phyloP scores from a whole-genome alignment of 1,140 invertebrate species.

The Cydia strobilella region DNA sequence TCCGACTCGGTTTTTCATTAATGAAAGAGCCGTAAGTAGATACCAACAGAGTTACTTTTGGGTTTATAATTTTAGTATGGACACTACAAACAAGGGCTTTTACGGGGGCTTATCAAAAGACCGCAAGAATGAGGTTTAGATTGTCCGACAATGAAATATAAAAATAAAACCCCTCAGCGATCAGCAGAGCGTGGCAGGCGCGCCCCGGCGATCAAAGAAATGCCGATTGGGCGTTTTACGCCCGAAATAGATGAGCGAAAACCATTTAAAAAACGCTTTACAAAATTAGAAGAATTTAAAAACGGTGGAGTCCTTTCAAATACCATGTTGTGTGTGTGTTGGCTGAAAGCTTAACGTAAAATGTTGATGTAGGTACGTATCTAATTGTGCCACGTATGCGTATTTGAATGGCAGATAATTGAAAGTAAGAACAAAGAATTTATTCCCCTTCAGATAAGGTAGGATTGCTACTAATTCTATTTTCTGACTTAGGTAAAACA shows the following conservation, averaged over 20 bases:
- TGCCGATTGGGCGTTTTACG: conserved; percentile 20
- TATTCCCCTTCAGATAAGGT: background rate
- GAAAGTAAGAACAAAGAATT: background rate
- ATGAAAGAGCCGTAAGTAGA: too few relatives aligned
- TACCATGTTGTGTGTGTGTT: background rate
- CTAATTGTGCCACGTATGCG: background rate
- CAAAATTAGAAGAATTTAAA: conserved; percentile 6
- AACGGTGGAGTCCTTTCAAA: background rate
- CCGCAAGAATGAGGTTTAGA: background rate
- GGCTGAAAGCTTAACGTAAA: background rate
- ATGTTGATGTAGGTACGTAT: too few relatives aligned
- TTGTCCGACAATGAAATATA: conserved; percentile 10
- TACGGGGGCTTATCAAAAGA: too few relatives aligned
- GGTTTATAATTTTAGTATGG: too few relatives aligned
- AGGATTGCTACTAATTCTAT: too few relatives aligned
- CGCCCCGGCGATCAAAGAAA: conserved; percentile 22
- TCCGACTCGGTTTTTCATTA: too few relatives aligned
- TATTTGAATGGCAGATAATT: too few relatives aligned
- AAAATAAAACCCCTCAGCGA: conserved; percentile 20
- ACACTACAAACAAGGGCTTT: too few relatives aligned
- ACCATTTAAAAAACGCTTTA: conserved; percentile 21
- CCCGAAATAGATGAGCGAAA: conserved; percentile 24
- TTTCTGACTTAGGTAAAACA: too few relatives aligned
- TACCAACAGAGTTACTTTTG: too few relatives aligned
- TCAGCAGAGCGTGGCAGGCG: background rate